Conservation (phyloP, 2,888 invertebrate species). For the Cantharis rufa region DNA sequence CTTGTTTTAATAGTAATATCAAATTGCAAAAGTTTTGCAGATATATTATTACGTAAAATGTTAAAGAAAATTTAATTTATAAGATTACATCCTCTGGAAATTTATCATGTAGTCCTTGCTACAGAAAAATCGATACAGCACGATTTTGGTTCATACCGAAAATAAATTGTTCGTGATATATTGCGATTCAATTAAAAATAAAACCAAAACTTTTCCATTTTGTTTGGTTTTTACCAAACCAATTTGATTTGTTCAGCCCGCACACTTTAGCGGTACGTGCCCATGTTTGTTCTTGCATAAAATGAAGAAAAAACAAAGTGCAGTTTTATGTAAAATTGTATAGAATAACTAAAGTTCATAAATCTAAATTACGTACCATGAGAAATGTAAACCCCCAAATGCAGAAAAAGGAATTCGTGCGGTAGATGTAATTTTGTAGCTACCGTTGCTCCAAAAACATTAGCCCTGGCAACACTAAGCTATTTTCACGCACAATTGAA, state of each 20-base stretch:
- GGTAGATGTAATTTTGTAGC: slow-evolving; percentile 9
- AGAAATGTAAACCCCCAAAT: not conserved
- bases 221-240: not conserved
- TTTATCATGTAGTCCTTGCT: not conserved
- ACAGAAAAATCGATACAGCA: not conserved
- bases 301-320: not conserved
- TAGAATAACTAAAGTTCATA: slow-evolving; percentile 8
- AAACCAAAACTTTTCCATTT: not conserved
- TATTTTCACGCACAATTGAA: slow-evolving; percentile 26
- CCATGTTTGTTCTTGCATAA: not conserved
- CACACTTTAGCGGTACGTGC: not conserved
- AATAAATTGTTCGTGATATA: not conserved
- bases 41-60: slow-evolving; percentile 14
- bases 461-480: slow-evolving; percentile 8
- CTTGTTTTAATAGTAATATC: slow-evolving; percentile 18
- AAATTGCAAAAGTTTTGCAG: slow-evolving; percentile 10
- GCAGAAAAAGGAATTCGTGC: slow-evolving; percentile 15
- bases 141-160: not conserved
- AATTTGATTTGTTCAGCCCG: not conserved
- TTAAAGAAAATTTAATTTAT: slow-evolving; percentile 5
- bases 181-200: not conserved
- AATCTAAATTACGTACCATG: slow-evolving; percentile 6
- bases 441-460: slow-evolving; percentile 1
- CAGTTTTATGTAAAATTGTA: slow-evolving; percentile 7
- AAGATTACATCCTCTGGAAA: not conserved